Base-by-base conservation (phyloP, 64 coral and sea anemone species). In the Catalaphyllia jardinei region DNA sequence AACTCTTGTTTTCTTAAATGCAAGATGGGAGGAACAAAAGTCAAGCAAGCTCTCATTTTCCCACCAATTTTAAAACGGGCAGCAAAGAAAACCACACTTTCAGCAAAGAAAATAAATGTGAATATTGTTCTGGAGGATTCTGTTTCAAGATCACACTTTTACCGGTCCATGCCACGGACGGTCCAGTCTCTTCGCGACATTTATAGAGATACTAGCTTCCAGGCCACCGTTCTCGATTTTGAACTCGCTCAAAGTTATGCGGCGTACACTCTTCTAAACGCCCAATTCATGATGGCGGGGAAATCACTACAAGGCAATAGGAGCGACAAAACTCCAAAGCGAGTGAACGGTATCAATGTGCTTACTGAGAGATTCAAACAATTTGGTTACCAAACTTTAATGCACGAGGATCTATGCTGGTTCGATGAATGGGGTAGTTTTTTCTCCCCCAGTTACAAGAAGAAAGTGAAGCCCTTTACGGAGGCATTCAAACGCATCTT, bases 331-430 rank as follows among this genome's bases (percentile, higher is more conserved):
- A 57, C 60, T 16, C 33, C 59, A 42, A 86, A 24, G 7, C 69
- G 93, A 46, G 74, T 42, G 16, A 86, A 91, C 22, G 93, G 90
- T 27, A 87, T 95, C 6, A 86, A 84, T 10, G 29, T 60, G 19
- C 87, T 99, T 22, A 35, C 88, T 50, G 62, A 71, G 22, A 59
- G 42, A 16, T 85, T 95, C 20, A 93, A 76, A 89, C 64, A 75
- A 18, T 87, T 72, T 73, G 97, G 94, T 57, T 99, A 99, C 75
- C 94, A 93, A 33, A 91, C 91, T 46, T 91, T 99, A 72, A 80
- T 95, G 24, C 97, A 99, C 8, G 97, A 99, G 77, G 93, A 95
- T 71, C 87, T 89, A 24, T 99, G 97, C 49, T 99, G 94, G 86
- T 99, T 85, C 72, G 97, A 99, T 51, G 42, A 14, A 14, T 95